These are phyloP conservation scores for Himalopsyche japonica DNA, from an alignment of 2,888 invertebrate genomes.

Conservation along the genomic window DNA sequence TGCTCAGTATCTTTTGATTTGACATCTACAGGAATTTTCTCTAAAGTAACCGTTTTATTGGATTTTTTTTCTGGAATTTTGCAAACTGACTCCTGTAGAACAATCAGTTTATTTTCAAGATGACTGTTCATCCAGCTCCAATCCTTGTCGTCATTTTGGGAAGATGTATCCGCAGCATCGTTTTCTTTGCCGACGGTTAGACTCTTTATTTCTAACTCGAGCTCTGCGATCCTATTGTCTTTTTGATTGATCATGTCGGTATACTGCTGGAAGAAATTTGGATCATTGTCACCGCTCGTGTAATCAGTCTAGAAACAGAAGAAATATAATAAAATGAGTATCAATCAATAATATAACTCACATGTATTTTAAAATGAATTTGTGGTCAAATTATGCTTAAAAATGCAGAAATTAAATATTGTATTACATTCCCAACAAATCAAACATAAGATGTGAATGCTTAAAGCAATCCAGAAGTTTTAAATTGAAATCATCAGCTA, in stretches of 20 bases:
- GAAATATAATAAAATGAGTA: too few species aligned
- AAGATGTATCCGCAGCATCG: conserved; percentile 45
- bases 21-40: neutral
- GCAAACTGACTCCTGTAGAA: conserved; percentile 12
- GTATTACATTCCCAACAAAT: too few species aligned
- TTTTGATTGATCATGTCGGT: conserved; percentile 44
- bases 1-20: neutral
- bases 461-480: too few species aligned
- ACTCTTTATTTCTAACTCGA: conserved; percentile 55
- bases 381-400: too few species aligned
- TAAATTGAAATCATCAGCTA: too few species aligned
- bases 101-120: conserved; percentile 15
- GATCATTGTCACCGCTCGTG: neutral
- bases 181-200: conserved; percentile 47
- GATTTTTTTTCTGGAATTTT: neutral
- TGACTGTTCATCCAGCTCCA: conserved; percentile 28
- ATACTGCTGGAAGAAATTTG: neutral
- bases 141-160: conserved; percentile 48
- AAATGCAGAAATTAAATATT: too few species aligned
- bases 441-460: too few species aligned
- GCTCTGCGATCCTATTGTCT: conserved; percentile 59
- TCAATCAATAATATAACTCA: too few species aligned
- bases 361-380: too few species aligned
- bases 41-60: neutral
- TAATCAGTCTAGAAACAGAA: neutral